These are phyloP conservation scores for Enteromius viviparus DNA, from an alignment of 2,797 vertebrate genomes.

Conservation along the genomic window DNA sequence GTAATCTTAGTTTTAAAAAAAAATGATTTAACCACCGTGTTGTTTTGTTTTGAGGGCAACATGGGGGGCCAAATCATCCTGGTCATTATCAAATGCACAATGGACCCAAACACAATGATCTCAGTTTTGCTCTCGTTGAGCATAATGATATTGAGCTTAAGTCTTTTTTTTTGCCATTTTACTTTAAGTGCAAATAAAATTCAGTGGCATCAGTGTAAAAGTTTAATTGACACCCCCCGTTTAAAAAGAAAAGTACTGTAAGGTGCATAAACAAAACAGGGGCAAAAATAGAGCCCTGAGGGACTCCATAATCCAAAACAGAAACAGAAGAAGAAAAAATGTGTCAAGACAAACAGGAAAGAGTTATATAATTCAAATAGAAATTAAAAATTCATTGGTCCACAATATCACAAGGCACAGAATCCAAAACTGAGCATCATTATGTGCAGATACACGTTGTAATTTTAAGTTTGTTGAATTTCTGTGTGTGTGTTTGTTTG, in stretches of 20 bases:
- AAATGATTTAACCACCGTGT: too few species aligned
- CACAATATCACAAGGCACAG: not conserved
- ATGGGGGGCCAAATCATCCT: too few species aligned
- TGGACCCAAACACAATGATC: too few species aligned
- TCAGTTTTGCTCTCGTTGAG: not conserved
- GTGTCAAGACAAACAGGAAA: not conserved
- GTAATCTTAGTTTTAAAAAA: too few species aligned
- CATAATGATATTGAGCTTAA: not conserved
- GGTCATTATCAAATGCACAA: too few species aligned
- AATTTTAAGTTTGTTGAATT: not conserved
- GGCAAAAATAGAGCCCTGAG: constrained; percentile 6
- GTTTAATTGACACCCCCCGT: not conserved
- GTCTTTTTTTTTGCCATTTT: not conserved
- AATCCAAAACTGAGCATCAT: not conserved
- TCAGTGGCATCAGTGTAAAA: not conserved
- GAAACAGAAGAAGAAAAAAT: not conserved
- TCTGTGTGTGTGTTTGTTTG: not conserved
- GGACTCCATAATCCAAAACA: not conserved
- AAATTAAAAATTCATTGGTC: not conserved
- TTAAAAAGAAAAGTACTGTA: not conserved
- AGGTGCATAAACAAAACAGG: not conserved
- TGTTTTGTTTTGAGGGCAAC: too few species aligned
- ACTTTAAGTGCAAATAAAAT: not conserved
- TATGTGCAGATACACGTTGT: not conserved
- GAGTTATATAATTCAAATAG: not conserved